Evolutionary conservation across 2,888 invertebrate species (phyloP).

Genomic region (Synergus japonicus): DNA sequence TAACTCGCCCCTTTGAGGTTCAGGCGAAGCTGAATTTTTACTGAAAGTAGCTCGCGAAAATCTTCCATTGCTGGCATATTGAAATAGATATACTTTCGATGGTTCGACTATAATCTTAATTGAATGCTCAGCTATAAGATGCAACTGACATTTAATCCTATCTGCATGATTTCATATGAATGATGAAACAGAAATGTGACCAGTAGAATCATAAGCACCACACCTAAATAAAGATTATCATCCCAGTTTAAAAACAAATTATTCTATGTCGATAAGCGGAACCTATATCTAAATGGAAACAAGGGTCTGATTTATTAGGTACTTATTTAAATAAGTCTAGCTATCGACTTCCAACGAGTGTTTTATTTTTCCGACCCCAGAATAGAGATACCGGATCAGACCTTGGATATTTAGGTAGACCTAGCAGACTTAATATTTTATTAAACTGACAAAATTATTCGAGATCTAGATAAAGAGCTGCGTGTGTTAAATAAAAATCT

Average conservation of each 20-base stretch:
- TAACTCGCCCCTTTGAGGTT: slow-evolving; percentile 8
- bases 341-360: neutral
- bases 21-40: slow-evolving; percentile 9
- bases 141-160: neutral
- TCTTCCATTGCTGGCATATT: neutral
- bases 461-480: slow-evolving; percentile 18
- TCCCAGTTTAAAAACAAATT: neutral
- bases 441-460: slow-evolving; percentile 1
- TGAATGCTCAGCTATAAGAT: neutral
- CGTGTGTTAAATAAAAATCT: neutral
- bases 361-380: neutral
- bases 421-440: neutral
- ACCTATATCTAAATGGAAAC: neutral
- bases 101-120: neutral
- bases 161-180: neutral
- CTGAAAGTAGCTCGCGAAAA: neutral
- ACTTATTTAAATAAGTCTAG: slow-evolving; percentile 2
- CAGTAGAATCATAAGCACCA: neutral
- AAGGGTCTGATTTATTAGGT: slow-evolving; percentile 33
- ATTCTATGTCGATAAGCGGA: neutral
- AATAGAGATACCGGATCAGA: neutral
- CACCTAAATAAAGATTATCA: slow-evolving; percentile 11
- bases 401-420: neutral
- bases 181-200: neutral
- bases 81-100: neutral